A percentile compares a stretch with the other conserved stretches of the same genome.
These are phyloP conservation scores for Clarias magur DNA, from an alignment of 2,113 vertebrate genomes.

Conservation along the genomic window DNA sequence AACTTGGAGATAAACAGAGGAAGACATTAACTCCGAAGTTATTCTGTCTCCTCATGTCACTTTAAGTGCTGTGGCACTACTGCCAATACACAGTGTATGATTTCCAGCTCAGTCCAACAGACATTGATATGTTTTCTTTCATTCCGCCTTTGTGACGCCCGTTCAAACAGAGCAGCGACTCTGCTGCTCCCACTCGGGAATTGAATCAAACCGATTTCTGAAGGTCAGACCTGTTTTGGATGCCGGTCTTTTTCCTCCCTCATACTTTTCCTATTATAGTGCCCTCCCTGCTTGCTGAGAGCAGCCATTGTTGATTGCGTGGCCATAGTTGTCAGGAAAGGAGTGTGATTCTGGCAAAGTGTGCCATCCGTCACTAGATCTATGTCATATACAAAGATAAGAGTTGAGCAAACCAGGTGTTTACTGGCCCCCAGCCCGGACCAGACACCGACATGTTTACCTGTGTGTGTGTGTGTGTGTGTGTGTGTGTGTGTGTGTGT, in stretches of 20 bases:
- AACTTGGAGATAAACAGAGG: conserved; percentile 9
- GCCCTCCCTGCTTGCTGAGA: conserved; percentile 34
- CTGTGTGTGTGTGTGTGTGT: conserved; percentile 21
- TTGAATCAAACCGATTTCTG: conserved; percentile 34
- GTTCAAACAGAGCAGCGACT: conserved; percentile 29
- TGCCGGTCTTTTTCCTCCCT: conserved; percentile 14
- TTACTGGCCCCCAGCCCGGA: conserved; percentile 6
- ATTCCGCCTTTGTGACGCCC: neutral
- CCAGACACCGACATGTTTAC: conserved; percentile 21
- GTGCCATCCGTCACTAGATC: conserved; percentile 35
- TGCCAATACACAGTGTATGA: neutral
- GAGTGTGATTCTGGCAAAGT: conserved; percentile 36
- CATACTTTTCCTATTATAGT: conserved; percentile 54
- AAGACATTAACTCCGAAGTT: neutral
- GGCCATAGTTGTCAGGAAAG: conserved; percentile 47
- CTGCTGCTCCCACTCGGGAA: conserved; percentile 11
- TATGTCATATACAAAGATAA: conserved; percentile 49
- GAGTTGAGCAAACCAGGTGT: conserved; percentile 19
- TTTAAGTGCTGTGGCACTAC: conserved; percentile 15
- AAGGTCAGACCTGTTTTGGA: conserved; percentile 48
- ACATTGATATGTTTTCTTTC: neutral
- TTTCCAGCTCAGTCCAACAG: neutral
- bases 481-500: conserved; percentile 21
- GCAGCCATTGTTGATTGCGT: conserved; percentile 44
- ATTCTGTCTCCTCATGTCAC: conserved; percentile 9